Evolutionary conservation across 2,888 invertebrate species (phyloP), one percentile per base, ranked within the genome.

Genomic region (Sympetrum striolatum): DNA sequence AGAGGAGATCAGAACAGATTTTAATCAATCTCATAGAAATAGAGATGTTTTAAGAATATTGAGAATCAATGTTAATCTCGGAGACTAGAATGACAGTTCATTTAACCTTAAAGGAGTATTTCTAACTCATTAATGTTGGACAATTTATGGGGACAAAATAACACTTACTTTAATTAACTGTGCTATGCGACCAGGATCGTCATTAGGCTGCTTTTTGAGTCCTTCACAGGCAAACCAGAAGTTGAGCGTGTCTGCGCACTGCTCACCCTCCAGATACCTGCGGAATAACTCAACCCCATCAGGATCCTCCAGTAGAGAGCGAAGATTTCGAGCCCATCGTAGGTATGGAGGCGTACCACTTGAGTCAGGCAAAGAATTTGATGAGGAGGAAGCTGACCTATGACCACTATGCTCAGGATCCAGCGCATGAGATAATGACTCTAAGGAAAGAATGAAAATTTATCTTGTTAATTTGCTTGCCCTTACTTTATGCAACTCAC

Each of bases 221-320:
- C 98, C 97, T 93, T 98, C 97, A 94, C 98, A 98, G 90, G 98
- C 98, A 95, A 98, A 98, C 96, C 98, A 98, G 95, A 99, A 99
- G 94, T 97, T 96, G 93, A 98, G 96, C 90, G 97, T 96, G 94
- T 97, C 97, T 92, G 96, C 96, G 94, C 96, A 93, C 25, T 97
- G 97, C 94, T 98, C 97, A 92, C 96, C 96, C 93, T 96, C 95
- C 93, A 98, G 96, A 94, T 97, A 98, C 90, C 91, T 96, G 94
- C 97, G 96, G 95, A 98, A 98, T 93, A 98, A 95, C 91, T 96
- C 96, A 92, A 98, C 97, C 91, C 99, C 99, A 94, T 98, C 98
- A 92, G 96, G 96, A 95, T 99, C 98, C 81, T 97, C 96, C 92
- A 99, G 96, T 92, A 99, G 95, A 93, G 96, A 96, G 93, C 96